A percentile compares a stretch with the other conserved stretches of the same genome.
These are phyloP conservation scores for Patiria miniata DNA, from an alignment of 35 echinoderm and acorn worm genomes.

Conservation along the genomic window DNA sequence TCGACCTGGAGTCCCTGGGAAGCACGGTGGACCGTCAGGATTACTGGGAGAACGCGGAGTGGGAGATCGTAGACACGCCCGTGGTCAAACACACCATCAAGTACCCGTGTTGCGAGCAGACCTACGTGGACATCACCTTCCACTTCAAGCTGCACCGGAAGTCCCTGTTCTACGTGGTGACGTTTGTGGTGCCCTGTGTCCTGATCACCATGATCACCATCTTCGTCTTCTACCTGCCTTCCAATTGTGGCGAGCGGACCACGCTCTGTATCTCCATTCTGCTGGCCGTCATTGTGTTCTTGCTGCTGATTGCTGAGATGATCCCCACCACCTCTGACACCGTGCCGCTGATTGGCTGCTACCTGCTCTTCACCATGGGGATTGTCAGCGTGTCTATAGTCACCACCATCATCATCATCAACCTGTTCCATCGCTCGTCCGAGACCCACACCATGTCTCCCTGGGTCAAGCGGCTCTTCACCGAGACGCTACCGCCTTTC, in stretches of 20 bases:
- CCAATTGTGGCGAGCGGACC: constrained; percentile 89
- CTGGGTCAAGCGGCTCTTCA: constrained; percentile 84
- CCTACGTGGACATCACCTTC: constrained; percentile 85
- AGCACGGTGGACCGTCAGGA: constrained; percentile 41
- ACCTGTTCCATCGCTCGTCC: constrained; percentile 83
- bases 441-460: constrained; percentile 83
- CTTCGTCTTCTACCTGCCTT: constrained; percentile 91
- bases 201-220: constrained; percentile 88
- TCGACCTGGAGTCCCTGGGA: constrained; percentile 70
- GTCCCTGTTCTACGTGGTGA: constrained; percentile 91
- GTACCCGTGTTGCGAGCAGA: constrained; percentile 82
- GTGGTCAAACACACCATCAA: constrained; percentile 67
- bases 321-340: constrained; percentile 85
- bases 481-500: constrained; percentile 75
- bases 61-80: constrained; percentile 89
- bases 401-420: constrained; percentile 86
- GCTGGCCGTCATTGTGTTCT: constrained; percentile 92
- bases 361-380: constrained; percentile 94
- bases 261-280: constrained; percentile 92
- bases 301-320: constrained; percentile 87
- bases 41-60: constrained; percentile 89
- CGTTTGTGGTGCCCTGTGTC: constrained; percentile 83
- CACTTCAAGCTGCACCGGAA: constrained; percentile 81
- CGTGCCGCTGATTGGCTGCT: constrained; percentile 89
- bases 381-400: constrained; percentile 91